Conservation (phyloP, 2,888 invertebrate species). For the Adineta ricciae region DNA sequence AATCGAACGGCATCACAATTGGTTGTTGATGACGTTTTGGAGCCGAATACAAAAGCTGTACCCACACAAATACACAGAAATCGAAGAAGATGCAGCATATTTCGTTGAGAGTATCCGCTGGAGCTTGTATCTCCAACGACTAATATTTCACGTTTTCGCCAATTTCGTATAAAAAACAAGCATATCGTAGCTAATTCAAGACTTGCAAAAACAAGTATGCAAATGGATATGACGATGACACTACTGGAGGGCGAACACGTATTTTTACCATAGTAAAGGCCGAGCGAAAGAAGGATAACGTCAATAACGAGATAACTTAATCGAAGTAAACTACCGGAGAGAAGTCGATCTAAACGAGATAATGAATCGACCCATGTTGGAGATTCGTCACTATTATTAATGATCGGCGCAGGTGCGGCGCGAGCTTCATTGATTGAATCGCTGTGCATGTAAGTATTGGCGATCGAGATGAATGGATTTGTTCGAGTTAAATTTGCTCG, state of each 20-base stretch:
- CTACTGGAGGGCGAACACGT: background rate
- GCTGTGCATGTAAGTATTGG: background rate
- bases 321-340: background rate
- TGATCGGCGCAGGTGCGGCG: background rate
- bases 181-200: background rate
- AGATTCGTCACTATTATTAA: background rate
- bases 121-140: background rate
- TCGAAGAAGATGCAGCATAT: background rate
- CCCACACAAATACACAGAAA: background rate
- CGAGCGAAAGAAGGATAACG: background rate
- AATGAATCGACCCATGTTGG: background rate
- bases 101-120: background rate
- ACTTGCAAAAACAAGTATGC: background rate
- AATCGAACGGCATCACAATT: background rate
- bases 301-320: background rate
- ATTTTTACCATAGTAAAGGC: background rate
- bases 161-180: background rate
- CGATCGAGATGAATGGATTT: background rate
- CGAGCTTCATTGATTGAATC: background rate
- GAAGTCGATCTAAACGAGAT: background rate
- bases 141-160: background rate
- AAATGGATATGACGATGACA: background rate
- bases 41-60: background rate
- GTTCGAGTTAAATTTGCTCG: background rate
- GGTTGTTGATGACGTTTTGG: background rate